Percentiles rank a stretch among this genome's conserved stretches.
phyloP scores from a whole-genome alignment of 1,140 invertebrate genomes.

The Drosophila asahinai region DNA sequence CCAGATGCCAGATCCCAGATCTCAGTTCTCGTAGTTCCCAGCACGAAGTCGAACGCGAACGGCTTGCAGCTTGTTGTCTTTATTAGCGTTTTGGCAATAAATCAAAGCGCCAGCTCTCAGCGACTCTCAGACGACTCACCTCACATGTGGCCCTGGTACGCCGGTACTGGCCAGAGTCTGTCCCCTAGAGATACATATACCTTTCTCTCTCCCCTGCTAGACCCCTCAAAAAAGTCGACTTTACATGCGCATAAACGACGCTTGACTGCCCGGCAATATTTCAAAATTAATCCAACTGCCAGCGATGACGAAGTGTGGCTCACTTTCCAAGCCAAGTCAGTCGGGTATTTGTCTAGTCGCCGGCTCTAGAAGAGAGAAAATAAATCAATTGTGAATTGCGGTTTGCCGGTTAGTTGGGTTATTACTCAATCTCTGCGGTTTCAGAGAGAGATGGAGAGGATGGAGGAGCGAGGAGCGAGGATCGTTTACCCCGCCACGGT shows the following conservation, averaged over 20 bases:
- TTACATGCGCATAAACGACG: conserved; percentile 70
- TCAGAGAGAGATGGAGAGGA: neutral
- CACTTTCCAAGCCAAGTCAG: conserved; percentile 59
- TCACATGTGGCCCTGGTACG: conserved; percentile 68
- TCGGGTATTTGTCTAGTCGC: conserved; percentile 73
- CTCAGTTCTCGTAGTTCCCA: conserved; percentile 4
- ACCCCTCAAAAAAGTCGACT: conserved; percentile 23
- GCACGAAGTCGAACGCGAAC: conserved; percentile 35
- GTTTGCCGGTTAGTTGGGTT: conserved; percentile 64
- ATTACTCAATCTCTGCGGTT: conserved; percentile 75
- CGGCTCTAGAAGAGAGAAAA: conserved; percentile 71
- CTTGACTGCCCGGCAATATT: conserved; percentile 70
- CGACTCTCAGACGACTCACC: conserved; percentile 40
- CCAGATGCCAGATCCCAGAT: conserved; percentile 31
- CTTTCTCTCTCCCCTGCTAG: conserved; percentile 13
- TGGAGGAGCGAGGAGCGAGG: conserved; percentile 24
- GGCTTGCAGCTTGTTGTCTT: conserved; percentile 81
- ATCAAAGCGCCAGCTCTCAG: conserved; percentile 77
- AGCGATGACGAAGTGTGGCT: conserved; percentile 81
- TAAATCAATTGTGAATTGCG: conserved; percentile 74
- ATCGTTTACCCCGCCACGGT: conserved; percentile 37
- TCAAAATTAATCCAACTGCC: conserved; percentile 84
- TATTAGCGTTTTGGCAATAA: conserved; percentile 76
- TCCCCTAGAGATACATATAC: conserved; percentile 31
- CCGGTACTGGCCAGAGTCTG: conserved; percentile 44